A percentile compares a stretch with the other conserved stretches of the same genome.
These are phyloP conservation scores for Bos indicus DNA, from an alignment of 2,113 vertebrate species.

Conservation along the genomic window DNA sequence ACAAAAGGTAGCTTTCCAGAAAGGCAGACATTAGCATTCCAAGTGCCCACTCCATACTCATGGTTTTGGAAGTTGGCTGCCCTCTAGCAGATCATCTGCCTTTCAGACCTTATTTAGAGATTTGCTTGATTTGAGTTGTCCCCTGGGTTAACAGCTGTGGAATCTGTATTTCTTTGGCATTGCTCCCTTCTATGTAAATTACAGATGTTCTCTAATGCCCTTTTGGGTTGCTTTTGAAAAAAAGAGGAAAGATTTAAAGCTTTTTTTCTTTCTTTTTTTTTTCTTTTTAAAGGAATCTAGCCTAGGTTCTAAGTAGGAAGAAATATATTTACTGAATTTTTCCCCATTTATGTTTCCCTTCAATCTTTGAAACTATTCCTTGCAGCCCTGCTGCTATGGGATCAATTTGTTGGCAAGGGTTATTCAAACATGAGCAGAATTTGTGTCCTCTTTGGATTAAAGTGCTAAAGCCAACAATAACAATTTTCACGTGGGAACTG, in stretches of 20 bases:
- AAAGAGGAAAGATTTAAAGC: not conserved
- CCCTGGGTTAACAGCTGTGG: conserved; percentile 72
- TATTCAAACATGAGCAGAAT: conserved; percentile 81
- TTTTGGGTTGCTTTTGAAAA: conserved; percentile 52
- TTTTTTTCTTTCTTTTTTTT: not conserved
- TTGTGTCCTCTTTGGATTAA: conserved; percentile 75
- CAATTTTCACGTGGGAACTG: conserved; percentile 80
- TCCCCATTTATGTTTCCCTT: conserved; percentile 25
- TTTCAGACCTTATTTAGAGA: conserved; percentile 74
- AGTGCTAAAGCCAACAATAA: conserved; percentile 80
- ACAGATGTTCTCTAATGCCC: conserved; percentile 64
- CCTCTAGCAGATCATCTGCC: conserved; percentile 44
- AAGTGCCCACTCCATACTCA: not conserved
- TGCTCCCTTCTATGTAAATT: conserved; percentile 53
- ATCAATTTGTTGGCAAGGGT: conserved; percentile 82
- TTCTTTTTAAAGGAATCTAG: conserved; percentile 43
- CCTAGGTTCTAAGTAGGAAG: not conserved
- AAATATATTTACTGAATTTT: conserved; percentile 40
- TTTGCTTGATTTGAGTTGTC: conserved; percentile 66
- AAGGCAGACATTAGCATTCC: conserved; percentile 18
- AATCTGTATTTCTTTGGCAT: conserved; percentile 73
- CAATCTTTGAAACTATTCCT: conserved; percentile 56
- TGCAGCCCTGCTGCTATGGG: conserved; percentile 63
- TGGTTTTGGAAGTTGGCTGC: conserved; percentile 40
- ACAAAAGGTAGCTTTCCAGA: conserved; percentile 16